Base-by-base conservation (phyloP, 2,113 vertebrate genomes). In the Dascyllus trimaculatus region DNA sequence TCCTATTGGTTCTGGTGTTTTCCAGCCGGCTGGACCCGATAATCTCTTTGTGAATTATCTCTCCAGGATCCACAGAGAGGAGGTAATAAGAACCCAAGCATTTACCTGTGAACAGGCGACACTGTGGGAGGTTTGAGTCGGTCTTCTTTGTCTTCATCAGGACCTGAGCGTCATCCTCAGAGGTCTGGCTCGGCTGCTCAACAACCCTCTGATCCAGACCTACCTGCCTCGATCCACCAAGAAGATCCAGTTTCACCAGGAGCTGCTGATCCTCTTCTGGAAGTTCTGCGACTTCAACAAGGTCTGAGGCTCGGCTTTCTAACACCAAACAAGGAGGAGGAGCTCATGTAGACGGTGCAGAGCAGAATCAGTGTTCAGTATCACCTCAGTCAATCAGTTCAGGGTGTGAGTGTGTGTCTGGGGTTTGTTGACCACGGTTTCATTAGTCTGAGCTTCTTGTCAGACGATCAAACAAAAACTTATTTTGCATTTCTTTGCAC, bases 21-120 rank as follows among this genome's bases (percentile, higher is more conserved):
- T 29, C 4, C 91, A 99, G 98, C 93, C 95, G 48, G 90, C 93
- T 0, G 95, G 95, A 51, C 97, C 96, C 0, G 95, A 98, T 61
- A 99, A 99, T 89, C 95, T 99, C 14, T 99, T 99, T 91, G 97
- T 99, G 89, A 99, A 99, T 91, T 99, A 99, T 86, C 94, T 99
- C 79, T 99, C 98, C 72, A 96, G 98, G 85, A 99, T 99, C 79
- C 98, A 99, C 81, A 93, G 98, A 22, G 98, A 99, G 74, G 98
- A 99, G 97, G 98, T 98, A 87, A 7, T 2, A 15, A 24, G 21
- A 0, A 17, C 1, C 2, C 13, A 15, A 43, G 1, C 2, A 22
- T 14, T 25, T 1, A 61, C 4, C 60, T 0, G 48, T 5, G 21
- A 53, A 1, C 2, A 14, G 29, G 0, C 0, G 1, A 4, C 5